Evolutionary conservation across 2,113 vertebrate species (phyloP), one percentile per base, ranked within the genome.

Genomic region (Turdus rufiventris): DNA sequence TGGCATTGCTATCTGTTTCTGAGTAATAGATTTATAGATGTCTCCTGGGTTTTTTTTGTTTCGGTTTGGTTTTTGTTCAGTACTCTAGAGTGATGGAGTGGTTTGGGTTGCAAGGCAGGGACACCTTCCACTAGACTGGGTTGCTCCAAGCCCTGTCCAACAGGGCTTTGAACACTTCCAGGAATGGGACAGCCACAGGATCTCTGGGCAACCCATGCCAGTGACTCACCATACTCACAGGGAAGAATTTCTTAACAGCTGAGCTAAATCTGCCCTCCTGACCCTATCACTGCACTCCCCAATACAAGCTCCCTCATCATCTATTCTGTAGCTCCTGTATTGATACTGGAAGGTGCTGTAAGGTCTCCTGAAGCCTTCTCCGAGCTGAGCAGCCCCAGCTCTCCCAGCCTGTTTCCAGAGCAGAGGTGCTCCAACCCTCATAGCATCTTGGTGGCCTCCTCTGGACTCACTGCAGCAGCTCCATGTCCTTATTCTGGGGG

Each of bases 201-300:
- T 50, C 10, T 85, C 71, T 31, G 43, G 43, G 24, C 50, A 74
- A 4, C 50, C 8, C 40, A 29, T 85, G 42, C 51, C 61, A 58
- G 31, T 34, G 61, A 4, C 25, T 66, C 43, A 31, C 34, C 43
- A 20, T 18, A 5, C 29, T 79, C 40, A 23, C 1, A 29, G 33
- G 5, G 13, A 45, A 70, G 28, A 54, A 26, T 34, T 65, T 61
- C 10, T 66, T 51, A 15, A 21, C 17, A 47, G 8, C 47, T 24
- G 19, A 51, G 9, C 12, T 61, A 51, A 61, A 42, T 74, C 33
- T 51, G 2, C 33, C 6, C 9, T 66, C 9, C 34, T 56, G 2
- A 1, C 56, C 29, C 36, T 62, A 1, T 66, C 16, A 8, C 26
- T 47, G 0, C 14, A 47, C 3, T 11, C 8, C 3, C 24, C 38